Conservation (phyloP, 2,797 vertebrate genomes). For the Eulemur rubriventer region DNA sequence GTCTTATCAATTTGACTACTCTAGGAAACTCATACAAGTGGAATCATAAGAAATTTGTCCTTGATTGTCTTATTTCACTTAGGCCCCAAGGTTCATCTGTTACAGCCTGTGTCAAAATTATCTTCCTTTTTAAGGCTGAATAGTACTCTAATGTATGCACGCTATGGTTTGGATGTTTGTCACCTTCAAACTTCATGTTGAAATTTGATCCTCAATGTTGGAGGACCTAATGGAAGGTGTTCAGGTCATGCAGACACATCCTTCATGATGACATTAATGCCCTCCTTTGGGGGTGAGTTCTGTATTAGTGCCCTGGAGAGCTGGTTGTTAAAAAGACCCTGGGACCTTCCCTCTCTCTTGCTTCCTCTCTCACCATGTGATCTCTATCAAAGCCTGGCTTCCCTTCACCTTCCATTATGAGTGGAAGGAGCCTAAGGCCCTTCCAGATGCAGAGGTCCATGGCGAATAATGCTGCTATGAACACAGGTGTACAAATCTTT, state of each 20-base stretch:
- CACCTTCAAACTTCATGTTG: neutral
- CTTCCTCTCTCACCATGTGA: neutral
- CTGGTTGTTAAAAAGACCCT: neutral
- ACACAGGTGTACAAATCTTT: neutral
- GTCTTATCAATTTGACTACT: neutral
- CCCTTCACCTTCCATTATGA: neutral
- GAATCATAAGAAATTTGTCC: neutral
- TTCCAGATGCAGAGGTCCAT: neutral
- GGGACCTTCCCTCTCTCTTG: neutral
- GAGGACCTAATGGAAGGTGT: neutral
- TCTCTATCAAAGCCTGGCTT: neutral
- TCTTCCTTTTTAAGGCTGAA: neutral
- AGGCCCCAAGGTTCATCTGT: neutral
- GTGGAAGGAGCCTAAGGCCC: neutral
- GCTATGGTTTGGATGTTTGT: neutral
- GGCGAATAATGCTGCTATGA: neutral
- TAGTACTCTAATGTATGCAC: neutral
- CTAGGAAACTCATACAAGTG: neutral
- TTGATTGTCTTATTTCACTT: neutral
- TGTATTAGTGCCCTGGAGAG: neutral
- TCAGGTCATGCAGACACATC: neutral
- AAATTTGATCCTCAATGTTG: neutral
- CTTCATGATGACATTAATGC: neutral
- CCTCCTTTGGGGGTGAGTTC: neutral
- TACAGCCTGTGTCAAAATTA: neutral